Evolutionary conservation across 2,888 invertebrate species (phyloP).

Genomic region (Sisyra nigra): DNA sequence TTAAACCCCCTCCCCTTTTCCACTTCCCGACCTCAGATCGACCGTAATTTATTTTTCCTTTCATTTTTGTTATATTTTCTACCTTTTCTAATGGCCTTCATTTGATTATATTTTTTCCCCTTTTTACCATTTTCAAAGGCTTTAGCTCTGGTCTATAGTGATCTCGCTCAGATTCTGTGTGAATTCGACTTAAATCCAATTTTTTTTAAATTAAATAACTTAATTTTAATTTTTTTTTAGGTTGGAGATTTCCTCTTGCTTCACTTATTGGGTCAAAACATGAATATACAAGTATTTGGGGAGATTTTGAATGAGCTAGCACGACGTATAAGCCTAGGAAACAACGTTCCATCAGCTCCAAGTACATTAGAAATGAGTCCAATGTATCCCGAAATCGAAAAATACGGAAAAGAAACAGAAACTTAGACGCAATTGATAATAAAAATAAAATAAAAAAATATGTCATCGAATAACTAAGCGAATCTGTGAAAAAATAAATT

Average conservation of each 20-base stretch:
- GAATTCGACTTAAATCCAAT: conserved; percentile 8
- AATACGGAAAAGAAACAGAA: conserved; percentile 68
- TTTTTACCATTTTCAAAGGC: no score
- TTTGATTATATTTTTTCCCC: no score
- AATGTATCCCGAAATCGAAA: conserved; percentile 65
- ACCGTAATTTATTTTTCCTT: no score
- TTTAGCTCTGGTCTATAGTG: neutral
- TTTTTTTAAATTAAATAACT: conserved; percentile 12
- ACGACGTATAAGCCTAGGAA: conserved; percentile 48
- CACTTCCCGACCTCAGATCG: no score
- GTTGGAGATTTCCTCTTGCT: conserved; percentile 76
- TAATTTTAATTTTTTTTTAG: conserved; percentile 28
- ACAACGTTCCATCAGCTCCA: conserved; percentile 67
- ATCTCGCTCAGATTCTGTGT: conserved; percentile 2
- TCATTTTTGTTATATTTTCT: no score
- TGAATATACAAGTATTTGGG: conserved; percentile 64
- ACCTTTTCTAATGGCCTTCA: no score
- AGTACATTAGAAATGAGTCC: conserved; percentile 77
- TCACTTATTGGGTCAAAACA: conserved; percentile 72
- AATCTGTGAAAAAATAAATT: conserved; percentile 4
- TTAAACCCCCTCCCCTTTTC: no score
- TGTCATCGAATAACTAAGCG: conserved; percentile 1
- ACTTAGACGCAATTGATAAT: conserved; percentile 33
- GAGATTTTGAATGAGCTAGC: conserved; percentile 69
- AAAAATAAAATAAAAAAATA: neutral